These are phyloP conservation scores for Ianthella basta DNA, from an alignment of 37 sponge, comb jelly and placozoan species.

Conservation along the genomic window DNA sequence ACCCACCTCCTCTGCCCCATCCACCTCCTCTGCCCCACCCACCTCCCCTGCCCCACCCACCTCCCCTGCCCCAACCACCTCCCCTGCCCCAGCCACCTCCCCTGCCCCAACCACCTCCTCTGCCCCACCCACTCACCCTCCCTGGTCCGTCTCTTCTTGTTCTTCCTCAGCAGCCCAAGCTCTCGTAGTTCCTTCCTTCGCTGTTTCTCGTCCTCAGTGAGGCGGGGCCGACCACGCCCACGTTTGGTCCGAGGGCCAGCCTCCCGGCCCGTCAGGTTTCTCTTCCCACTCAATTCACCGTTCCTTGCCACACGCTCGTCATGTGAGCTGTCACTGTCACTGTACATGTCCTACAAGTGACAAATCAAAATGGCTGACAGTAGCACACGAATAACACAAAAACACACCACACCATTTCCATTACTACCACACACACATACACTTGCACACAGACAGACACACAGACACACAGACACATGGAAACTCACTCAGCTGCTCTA, in stretches of 20 bases:
- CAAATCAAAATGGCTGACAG: neutral
- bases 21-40: conserved; percentile 18
- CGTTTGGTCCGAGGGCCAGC: conserved; percentile 21
- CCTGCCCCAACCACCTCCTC: neutral
- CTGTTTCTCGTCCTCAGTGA: conserved; percentile 77
- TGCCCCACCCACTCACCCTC: conserved; percentile 48
- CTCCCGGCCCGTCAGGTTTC: neutral
- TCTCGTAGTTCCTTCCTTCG: conserved; percentile 75
- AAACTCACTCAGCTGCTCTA: too few relatives aligned
- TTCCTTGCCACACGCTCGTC: neutral
- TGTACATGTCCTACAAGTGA: neutral
- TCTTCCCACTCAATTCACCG: conserved; percentile 15
- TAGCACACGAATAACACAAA: too few relatives aligned
- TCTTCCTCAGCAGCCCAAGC: conserved; percentile 66
- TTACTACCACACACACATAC: too few relatives aligned
- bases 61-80: conserved; percentile 69
- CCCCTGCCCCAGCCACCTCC: conserved; percentile 18
- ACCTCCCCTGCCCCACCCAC: neutral
- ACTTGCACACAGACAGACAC: too few relatives aligned
- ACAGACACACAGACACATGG: too few relatives aligned
- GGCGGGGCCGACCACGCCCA: conserved; percentile 69
- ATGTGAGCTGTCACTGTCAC: conserved; percentile 10
- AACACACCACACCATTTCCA: too few relatives aligned
- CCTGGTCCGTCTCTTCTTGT: conserved; percentile 66
- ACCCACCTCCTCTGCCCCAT: neutral